Conservation (phyloP, 1,140 invertebrate species). For the Drosophila bocki region DNA sequence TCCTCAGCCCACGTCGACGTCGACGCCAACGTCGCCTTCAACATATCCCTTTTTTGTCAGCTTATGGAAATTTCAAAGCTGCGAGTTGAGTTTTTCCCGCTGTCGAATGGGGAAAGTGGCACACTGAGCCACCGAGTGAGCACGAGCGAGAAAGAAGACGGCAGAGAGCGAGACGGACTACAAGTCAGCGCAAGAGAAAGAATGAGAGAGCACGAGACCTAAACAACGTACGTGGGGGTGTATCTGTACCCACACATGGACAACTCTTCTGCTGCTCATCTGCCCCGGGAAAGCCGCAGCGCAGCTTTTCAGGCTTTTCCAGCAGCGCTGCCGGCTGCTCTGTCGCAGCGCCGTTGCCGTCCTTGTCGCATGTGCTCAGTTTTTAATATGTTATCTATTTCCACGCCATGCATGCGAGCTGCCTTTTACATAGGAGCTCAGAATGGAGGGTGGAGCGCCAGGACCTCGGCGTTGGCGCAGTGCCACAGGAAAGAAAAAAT, state of each 20-base stretch:
- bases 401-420: constrained; percentile 68
- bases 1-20: constrained; percentile 14
- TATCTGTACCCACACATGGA: constrained; percentile 59
- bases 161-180: constrained; percentile 3
- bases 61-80: constrained; percentile 76
- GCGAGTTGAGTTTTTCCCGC: constrained; percentile 77
- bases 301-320: constrained; percentile 57
- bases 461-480: constrained; percentile 40
- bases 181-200: constrained; percentile 6
- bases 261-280: constrained; percentile 79
- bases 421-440: constrained; percentile 68
- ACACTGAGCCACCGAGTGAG: constrained; percentile 16
- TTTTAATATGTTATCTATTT: constrained; percentile 84
- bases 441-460: constrained; percentile 13
- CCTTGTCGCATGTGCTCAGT: constrained; percentile 76
- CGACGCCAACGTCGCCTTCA: constrained; percentile 33
- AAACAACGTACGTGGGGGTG: constrained; percentile 67
- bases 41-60: constrained; percentile 79
- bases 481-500: constrained; percentile 57
- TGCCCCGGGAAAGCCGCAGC: constrained; percentile 46
- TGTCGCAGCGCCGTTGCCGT: constrained; percentile 43
- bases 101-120: constrained; percentile 38
- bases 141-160: constrained; percentile 13
- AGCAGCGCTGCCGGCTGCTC: constrained; percentile 40
- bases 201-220: constrained; percentile 38